These are phyloP conservation scores for Morpho helenor DNA, from an alignment of 2,888 invertebrate genomes.

Conservation along the genomic window DNA sequence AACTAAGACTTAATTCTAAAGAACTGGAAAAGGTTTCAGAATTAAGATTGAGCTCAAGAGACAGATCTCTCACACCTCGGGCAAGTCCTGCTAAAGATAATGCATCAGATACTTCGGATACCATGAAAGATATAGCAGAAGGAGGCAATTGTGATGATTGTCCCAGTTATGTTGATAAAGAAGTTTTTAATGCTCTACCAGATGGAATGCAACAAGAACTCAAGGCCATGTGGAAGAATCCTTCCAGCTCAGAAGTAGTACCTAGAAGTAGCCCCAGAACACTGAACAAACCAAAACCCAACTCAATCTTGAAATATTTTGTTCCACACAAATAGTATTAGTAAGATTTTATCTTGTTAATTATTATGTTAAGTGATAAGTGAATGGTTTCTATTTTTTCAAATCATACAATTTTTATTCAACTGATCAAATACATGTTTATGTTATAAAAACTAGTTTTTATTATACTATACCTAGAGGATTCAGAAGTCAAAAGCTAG, in stretches of 20 bases:
- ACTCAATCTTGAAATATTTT: slow-evolving; percentile 84
- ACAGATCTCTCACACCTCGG: slow-evolving; percentile 65
- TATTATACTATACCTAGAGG: slow-evolving; percentile 30
- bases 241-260: slow-evolving; percentile 59
- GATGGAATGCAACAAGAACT: slow-evolving; percentile 86
- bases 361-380: slow-evolving; percentile 74
- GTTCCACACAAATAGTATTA: slow-evolving; percentile 82
- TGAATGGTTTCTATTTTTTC: slow-evolving; percentile 80
- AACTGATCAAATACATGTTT: slow-evolving; percentile 78
- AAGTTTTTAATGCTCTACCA: slow-evolving; percentile 85
- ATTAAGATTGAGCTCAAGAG: slow-evolving; percentile 64
- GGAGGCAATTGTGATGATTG: slow-evolving; percentile 71
- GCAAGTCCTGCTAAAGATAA: slow-evolving; percentile 70
- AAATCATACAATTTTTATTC: slow-evolving; percentile 78
- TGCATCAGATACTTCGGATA: slow-evolving; percentile 59
- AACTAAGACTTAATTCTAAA: slow-evolving; percentile 82
- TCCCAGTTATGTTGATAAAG: slow-evolving; percentile 83
- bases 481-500: slow-evolving; percentile 29
- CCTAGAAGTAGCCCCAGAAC: slow-evolving; percentile 66
- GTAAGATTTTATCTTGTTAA: slow-evolving; percentile 72
- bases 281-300: slow-evolving; percentile 77
- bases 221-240: slow-evolving; percentile 82
- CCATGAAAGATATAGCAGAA: slow-evolving; percentile 61
- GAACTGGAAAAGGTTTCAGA: slow-evolving; percentile 79
- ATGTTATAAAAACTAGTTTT: slow-evolving; percentile 57